Evolutionary conservation across 2,888 invertebrate species (phyloP).

Genomic region (Aquatica leii): DNA sequence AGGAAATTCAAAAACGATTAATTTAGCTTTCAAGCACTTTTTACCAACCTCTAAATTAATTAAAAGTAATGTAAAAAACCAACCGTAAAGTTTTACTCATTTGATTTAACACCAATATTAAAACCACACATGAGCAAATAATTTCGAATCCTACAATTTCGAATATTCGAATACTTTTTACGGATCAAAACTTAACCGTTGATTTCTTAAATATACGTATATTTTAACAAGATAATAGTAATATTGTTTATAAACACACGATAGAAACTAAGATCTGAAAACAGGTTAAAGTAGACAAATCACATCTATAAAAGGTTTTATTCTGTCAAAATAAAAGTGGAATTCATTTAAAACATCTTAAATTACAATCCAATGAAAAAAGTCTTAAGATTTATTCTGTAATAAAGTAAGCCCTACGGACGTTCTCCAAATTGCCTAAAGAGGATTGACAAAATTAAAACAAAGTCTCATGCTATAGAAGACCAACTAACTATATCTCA

Average conservation of each 20-base stretch:
- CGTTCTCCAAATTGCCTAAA: constrained; percentile 54
- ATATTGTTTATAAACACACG: not conserved
- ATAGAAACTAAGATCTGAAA: not conserved
- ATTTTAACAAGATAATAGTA: too few relatives aligned
- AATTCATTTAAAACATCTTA: constrained; percentile 24
- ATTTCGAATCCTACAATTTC: too few relatives aligned
- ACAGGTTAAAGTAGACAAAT: constrained; percentile 5
- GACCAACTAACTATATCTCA: constrained; percentile 50
- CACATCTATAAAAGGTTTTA: constrained; percentile 13
- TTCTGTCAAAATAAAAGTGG: constrained; percentile 21
- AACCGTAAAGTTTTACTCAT: too few relatives aligned
- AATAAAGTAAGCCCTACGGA: constrained; percentile 51
- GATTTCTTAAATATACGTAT: too few relatives aligned
- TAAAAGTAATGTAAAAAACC: too few relatives aligned
- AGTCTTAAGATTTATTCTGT: constrained; percentile 52
- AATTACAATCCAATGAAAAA: constrained; percentile 40
- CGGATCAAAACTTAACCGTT: too few relatives aligned
- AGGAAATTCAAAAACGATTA: too few relatives aligned
- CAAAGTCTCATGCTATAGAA: constrained; percentile 41
- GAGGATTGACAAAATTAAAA: constrained; percentile 57
- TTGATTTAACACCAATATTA: too few relatives aligned
- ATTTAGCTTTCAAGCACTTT: too few relatives aligned
- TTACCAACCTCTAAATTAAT: too few relatives aligned
- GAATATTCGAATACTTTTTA: too few relatives aligned
- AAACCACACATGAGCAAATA: too few relatives aligned